Evolutionary conservation across 1,140 invertebrate species (phyloP).

Genomic region (Drosophila funebris): DNA sequence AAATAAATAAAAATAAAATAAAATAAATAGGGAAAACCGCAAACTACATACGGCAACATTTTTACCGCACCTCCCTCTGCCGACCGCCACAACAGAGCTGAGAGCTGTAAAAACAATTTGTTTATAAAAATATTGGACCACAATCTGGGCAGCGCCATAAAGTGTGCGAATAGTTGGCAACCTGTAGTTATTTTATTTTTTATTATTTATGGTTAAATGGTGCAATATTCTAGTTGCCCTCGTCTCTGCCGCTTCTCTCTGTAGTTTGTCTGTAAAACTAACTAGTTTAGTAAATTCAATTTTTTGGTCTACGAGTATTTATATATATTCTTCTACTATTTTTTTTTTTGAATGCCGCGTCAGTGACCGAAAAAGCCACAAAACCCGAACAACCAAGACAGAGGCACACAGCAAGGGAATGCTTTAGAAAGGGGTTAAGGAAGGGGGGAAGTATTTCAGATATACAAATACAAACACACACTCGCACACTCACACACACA

Average conservation of each 20-base stretch:
- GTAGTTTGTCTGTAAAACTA: constrained; percentile 41
- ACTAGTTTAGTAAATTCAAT: constrained; percentile 77
- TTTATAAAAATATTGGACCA: constrained; percentile 76
- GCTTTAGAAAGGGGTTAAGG: neutral
- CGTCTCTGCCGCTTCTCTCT: constrained; percentile 11
- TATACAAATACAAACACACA: constrained; percentile 1
- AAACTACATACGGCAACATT: constrained; percentile 37
- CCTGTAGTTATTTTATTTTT: constrained; percentile 82
- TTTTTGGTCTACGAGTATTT: constrained; percentile 18
- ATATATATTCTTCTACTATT: constrained; percentile 12
- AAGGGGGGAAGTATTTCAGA: neutral
- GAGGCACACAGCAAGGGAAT: constrained; percentile 10
- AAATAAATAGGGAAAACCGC: constrained; percentile 34
- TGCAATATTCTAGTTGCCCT: constrained; percentile 48
- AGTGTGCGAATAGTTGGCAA: constrained; percentile 74
- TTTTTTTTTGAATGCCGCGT: constrained; percentile 57
- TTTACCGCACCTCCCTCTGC: constrained; percentile 1
- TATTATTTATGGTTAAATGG: constrained; percentile 81
- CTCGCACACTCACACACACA: constrained; percentile 30
- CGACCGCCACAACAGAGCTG: too few species aligned
- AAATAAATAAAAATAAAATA: constrained; percentile 10
- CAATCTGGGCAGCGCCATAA: constrained; percentile 41
- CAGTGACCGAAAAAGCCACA: constrained; percentile 75
- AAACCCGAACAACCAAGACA: constrained; percentile 70
- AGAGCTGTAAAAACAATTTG: constrained; percentile 71